Evolutionary conservation across 2,888 invertebrate species (phyloP).

Genomic region (Agelastica alni): DNA sequence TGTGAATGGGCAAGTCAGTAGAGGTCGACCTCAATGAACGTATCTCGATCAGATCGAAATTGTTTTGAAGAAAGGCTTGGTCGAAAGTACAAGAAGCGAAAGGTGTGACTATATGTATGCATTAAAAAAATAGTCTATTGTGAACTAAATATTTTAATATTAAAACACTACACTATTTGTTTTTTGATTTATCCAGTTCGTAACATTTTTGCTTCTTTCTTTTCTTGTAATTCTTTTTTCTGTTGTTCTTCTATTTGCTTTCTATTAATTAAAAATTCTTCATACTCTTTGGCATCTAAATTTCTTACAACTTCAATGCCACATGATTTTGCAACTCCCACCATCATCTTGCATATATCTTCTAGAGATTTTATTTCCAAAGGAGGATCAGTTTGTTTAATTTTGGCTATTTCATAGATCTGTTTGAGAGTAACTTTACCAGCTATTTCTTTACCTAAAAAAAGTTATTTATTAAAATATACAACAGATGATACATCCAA

Average conservation of each 20-base stretch:
- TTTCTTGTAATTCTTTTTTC: constrained; percentile 76
- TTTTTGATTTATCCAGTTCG: constrained; percentile 65
- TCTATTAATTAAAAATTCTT: constrained; percentile 77
- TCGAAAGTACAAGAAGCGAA: no score
- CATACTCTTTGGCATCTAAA: constrained; percentile 80
- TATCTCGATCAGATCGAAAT: no score
- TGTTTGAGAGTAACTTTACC: constrained; percentile 94
- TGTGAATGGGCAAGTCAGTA: no score
- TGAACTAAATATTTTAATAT: constrained; percentile 1
- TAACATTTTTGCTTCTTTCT: constrained; percentile 88
- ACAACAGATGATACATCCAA: no score
- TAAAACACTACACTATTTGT: neutral
- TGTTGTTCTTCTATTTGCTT: constrained; percentile 72
- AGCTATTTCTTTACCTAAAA: constrained; percentile 71
- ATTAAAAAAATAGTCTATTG: no score
- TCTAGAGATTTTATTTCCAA: constrained; percentile 66
- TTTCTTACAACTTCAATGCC: constrained; percentile 85
- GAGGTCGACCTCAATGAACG: no score
- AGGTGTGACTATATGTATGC: no score
- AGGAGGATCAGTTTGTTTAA: constrained; percentile 89
- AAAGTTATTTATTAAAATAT: no score
- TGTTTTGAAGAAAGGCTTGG: no score
- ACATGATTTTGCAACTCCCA: constrained; percentile 76
- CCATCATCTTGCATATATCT: constrained; percentile 78
- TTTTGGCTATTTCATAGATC: constrained; percentile 95